A percentile compares a stretch with the other conserved stretches of the same genome.
phyloP scores from a whole-genome alignment of 2,113 vertebrate genomes.

The Rhinolophus ferrumequinum region DNA sequence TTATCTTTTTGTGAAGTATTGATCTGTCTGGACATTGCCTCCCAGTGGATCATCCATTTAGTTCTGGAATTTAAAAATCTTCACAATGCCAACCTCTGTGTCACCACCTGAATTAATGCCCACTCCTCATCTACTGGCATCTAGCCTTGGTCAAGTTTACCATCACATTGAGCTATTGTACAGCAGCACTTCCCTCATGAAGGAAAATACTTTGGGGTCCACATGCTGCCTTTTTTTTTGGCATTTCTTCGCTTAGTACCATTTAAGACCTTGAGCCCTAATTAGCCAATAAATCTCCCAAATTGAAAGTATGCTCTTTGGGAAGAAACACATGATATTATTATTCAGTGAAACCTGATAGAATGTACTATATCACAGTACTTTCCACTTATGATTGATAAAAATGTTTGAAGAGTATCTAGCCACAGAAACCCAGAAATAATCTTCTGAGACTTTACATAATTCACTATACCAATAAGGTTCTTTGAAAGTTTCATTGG shows the following conservation, averaged over 20 bases:
- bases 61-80: conserved; percentile 63
- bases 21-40: conserved; percentile 72
- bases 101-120: conserved; percentile 12
- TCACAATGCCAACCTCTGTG: background rate
- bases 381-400: background rate
- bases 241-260: background rate
- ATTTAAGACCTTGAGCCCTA: background rate
- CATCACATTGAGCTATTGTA: background rate
- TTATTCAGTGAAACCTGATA: background rate
- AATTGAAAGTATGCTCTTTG: background rate
- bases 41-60: conserved; percentile 56
- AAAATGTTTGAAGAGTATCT: background rate
- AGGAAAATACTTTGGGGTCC: background rate
- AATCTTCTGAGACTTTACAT: background rate
- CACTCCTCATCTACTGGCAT: background rate
- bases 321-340: background rate
- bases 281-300: background rate
- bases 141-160: background rate
- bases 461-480: conserved; percentile 1
- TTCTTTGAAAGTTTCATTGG: background rate
- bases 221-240: background rate
- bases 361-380: background rate
- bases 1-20: conserved; percentile 69
- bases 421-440: background rate
- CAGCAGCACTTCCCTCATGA: background rate